A percentile compares a stretch with the other conserved stretches of the same genome.
phyloP scores from a whole-genome alignment of 2,113 vertebrate genomes.

The Etheostoma cragini region DNA sequence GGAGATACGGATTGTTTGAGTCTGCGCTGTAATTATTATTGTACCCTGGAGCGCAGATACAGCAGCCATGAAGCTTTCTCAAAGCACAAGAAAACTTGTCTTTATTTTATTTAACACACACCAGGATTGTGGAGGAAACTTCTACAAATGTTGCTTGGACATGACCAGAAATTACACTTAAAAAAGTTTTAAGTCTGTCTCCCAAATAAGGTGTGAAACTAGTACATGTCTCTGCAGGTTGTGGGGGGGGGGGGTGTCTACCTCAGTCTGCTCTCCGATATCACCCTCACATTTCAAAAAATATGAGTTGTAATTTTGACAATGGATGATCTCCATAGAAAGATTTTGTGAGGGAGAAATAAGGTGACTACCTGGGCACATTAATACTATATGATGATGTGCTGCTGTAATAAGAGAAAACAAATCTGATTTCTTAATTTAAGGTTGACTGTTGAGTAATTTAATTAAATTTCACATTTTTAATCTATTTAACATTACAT shows the following conservation, averaged over 20 bases:
- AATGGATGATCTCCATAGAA: background rate
- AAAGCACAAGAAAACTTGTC: slow-evolving; percentile 5
- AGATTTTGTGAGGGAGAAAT: background rate
- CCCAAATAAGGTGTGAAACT: background rate
- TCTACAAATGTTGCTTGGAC: slow-evolving; percentile 19
- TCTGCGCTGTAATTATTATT: background rate
- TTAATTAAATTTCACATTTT: background rate
- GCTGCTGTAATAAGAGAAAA: background rate
- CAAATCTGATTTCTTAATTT: background rate
- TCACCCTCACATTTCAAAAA: slow-evolving; percentile 3
- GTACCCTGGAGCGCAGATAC: background rate
- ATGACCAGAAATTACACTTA: slow-evolving; percentile 24
- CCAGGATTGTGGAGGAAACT: background rate
- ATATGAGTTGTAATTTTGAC: background rate
- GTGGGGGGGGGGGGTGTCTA: background rate
- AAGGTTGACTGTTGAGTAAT: background rate
- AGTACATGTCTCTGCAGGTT: background rate
- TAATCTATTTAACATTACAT: background rate
- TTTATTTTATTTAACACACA: slow-evolving; percentile 32
- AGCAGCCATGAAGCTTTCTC: background rate
- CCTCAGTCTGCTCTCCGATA: background rate
- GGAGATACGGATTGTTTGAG: background rate
- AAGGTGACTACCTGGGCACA: background rate
- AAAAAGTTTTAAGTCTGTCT: slow-evolving; percentile 9
- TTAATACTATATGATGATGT: background rate